Evolutionary conservation across 2,888 invertebrate genomes (phyloP).

Genomic region (Macrophya annulata): DNA sequence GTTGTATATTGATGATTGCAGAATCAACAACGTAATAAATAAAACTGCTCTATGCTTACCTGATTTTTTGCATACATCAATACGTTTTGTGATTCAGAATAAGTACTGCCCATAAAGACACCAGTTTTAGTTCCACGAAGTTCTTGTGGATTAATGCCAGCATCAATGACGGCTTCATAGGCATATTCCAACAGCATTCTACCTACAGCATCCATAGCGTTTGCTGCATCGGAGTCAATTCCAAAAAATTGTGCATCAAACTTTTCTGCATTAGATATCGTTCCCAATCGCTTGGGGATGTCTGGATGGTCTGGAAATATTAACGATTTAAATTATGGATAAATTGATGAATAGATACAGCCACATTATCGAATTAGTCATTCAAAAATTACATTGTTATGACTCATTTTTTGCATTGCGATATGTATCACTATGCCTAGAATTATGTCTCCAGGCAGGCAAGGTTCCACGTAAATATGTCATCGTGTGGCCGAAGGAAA

Average conservation of each 20-base stretch:
- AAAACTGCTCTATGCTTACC: neutral
- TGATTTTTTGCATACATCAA: conserved; percentile 86
- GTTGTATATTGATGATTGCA: neutral
- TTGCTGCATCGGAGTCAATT: conserved; percentile 85
- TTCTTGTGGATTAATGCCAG: conserved; percentile 83
- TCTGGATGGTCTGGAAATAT: conserved; percentile 82
- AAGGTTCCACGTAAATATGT: too few species aligned
- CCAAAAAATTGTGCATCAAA: conserved; percentile 90
- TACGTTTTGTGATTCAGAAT: conserved; percentile 87
- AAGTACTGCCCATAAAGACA: conserved; percentile 87
- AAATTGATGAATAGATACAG: too few species aligned
- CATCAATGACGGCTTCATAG: conserved; percentile 74
- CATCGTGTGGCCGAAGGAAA: too few species aligned
- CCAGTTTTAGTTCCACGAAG: conserved; percentile 87
- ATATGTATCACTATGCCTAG: too few species aligned
- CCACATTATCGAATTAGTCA: too few species aligned
- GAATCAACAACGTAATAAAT: neutral
- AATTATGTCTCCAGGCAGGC: too few species aligned
- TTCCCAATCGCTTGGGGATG: conserved; percentile 88
- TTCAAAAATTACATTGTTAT: too few species aligned
- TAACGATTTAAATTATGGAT: too few species aligned
- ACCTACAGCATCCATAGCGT: conserved; percentile 77
- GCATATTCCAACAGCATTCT: conserved; percentile 72
- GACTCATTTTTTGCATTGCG: too few species aligned
- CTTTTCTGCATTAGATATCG: conserved; percentile 85